Conservation (phyloP, 92 coral and sea anemone species). For the Bergia sp. region DNA sequence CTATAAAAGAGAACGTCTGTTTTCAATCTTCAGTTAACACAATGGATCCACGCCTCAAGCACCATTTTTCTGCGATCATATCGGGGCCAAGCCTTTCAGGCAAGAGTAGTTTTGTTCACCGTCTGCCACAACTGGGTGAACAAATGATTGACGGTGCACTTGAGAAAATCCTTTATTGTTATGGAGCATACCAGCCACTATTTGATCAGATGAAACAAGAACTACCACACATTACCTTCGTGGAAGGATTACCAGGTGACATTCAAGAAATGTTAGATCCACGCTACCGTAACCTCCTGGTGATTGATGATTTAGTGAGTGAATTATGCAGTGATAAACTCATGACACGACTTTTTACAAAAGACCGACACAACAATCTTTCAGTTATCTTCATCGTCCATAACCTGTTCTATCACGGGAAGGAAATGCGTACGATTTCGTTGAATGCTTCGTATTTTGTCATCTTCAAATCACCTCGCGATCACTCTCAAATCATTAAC, state of each 20-base stretch:
- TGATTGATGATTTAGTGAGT: constrained; percentile 62
- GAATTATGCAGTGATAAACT: constrained; percentile 49
- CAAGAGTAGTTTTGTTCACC: constrained; percentile 55
- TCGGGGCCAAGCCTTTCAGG: constrained; percentile 44
- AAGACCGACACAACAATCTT: constrained; percentile 42
- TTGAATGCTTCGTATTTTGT: background rate
- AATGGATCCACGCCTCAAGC: constrained; percentile 45
- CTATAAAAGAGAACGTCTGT: background rate
- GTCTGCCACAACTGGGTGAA: constrained; percentile 49
- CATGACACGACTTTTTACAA: constrained; percentile 41
- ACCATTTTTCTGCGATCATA: constrained; percentile 46
- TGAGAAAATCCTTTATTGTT: constrained; percentile 52
- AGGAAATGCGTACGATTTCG: background rate
- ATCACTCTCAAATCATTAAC: constrained; percentile 53
- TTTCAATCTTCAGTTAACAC: constrained; percentile 23
- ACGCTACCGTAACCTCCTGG: constrained; percentile 47
- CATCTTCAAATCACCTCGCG: constrained; percentile 49
- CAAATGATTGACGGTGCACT: constrained; percentile 43
- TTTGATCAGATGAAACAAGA: constrained; percentile 49
- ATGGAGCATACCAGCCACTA: background rate
- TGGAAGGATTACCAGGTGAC: constrained; percentile 21
- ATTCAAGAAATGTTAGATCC: constrained; percentile 25
- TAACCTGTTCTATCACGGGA: background rate
- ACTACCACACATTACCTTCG: constrained; percentile 45
- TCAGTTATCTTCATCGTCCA: background rate